phyloP scores from a whole-genome alignment of 2,888 invertebrate species.

The Ectemnius continuus region DNA sequence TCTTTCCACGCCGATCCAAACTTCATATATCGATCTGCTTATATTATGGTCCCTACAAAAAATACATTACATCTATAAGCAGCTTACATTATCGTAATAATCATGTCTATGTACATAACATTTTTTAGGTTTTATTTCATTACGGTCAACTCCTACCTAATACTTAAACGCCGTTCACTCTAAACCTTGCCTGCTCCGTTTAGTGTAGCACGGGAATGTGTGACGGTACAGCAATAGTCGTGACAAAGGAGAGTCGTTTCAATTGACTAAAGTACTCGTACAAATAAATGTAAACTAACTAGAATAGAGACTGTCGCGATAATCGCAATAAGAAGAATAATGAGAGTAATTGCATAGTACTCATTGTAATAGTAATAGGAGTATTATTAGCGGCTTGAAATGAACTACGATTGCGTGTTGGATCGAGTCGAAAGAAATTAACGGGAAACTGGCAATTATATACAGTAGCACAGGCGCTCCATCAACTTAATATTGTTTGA shows the following conservation, averaged over 20 bases:
- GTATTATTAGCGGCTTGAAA: slow-evolving; percentile 2
- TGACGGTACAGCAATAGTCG: slow-evolving; percentile 46
- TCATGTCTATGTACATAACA: slow-evolving; percentile 64
- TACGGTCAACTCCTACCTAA: slow-evolving; percentile 50
- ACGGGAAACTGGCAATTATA: not conserved
- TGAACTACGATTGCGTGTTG: slow-evolving; percentile 9
- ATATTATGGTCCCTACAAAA: slow-evolving; percentile 75
- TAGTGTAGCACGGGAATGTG: slow-evolving; percentile 59
- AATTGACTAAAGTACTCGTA: slow-evolving; percentile 34
- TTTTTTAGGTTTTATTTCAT: slow-evolving; percentile 49
- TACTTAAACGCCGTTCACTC: slow-evolving; percentile 47
- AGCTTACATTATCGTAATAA: slow-evolving; percentile 62
- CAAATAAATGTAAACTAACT: slow-evolving; percentile 24
- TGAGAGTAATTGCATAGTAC: slow-evolving; percentile 25
- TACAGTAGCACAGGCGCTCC: slow-evolving; percentile 8
- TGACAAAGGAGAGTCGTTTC: slow-evolving; percentile 39
- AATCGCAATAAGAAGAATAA: slow-evolving; percentile 33
- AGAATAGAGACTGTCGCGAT: not conserved
- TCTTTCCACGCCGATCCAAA: slow-evolving; percentile 39
- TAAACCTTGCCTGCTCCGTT: slow-evolving; percentile 17
- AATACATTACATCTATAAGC: slow-evolving; percentile 76
- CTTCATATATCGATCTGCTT: slow-evolving; percentile 62
- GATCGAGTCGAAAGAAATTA: not conserved
- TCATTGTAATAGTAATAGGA: slow-evolving; percentile 26
- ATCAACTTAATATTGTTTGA: not conserved